A percentile compares a stretch with the other conserved stretches of the same genome.
These are phyloP conservation scores for Butorides virescens DNA, from an alignment of 2,113 vertebrate genomes.

Conservation along the genomic window DNA sequence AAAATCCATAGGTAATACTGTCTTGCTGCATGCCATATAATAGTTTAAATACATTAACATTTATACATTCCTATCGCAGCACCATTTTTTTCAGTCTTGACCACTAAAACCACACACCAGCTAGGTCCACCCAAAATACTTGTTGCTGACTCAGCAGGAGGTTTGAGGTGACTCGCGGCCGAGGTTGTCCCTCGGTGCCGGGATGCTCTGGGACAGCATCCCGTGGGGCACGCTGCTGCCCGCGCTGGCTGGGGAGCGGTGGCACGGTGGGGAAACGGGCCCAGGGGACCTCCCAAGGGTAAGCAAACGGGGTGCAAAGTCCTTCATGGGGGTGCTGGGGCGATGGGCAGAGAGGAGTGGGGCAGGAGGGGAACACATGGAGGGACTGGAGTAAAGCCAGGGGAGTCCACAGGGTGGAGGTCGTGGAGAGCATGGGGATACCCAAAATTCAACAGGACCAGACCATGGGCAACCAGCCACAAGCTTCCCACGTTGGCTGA, in stretches of 20 bases:
- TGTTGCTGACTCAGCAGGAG: neutral
- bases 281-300: rapidly evolving
- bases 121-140: neutral
- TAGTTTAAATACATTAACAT: neutral
- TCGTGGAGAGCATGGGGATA: neutral
- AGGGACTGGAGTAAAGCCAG: neutral
- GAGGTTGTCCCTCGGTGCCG: rapidly evolving
- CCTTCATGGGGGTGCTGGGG: too few relatives aligned
- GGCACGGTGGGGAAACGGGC: neutral
- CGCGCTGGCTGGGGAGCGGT: neutral
- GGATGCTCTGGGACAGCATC: neutral
- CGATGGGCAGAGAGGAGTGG: rapidly evolving
- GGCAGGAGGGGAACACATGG: neutral
- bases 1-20: neutral
- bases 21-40: too few relatives aligned
- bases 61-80: neutral
- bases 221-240: rapidly evolving
- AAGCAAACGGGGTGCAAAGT: neutral
- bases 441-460: neutral
- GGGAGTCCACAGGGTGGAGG: neutral
- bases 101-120: neutral
- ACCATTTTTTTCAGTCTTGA: neutral
- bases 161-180: rapidly evolving
- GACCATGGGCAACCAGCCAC: neutral
- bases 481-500: neutral